phyloP scores from a whole-genome alignment of 2,113 vertebrate genomes.

The Agapornis roseicollis region DNA sequence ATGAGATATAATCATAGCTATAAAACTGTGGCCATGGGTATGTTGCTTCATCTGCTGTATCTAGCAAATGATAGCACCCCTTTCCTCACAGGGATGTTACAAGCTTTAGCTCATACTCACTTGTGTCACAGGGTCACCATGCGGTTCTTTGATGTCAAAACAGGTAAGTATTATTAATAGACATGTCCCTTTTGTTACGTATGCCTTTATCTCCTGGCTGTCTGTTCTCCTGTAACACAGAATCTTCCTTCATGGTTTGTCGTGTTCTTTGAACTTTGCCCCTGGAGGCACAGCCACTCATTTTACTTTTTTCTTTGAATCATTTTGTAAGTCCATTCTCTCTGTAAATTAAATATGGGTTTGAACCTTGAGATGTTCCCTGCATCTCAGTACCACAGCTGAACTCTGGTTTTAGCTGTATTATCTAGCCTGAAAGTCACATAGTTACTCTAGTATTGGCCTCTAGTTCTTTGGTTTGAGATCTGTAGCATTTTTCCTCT shows the following conservation, averaged over 20 bases:
- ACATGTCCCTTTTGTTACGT: background rate
- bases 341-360: background rate
- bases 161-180: background rate
- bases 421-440: background rate
- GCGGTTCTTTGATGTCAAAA: background rate
- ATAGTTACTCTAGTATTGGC: background rate
- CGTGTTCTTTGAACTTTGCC: background rate
- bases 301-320: background rate
- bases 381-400: background rate
- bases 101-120: background rate
- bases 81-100: background rate
- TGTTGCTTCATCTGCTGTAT: background rate
- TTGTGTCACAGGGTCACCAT: background rate
- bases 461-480: background rate
- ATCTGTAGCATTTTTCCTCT: background rate
- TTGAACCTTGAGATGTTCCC: background rate
- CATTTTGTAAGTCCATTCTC: background rate
- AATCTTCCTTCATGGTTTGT: background rate
- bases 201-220: background rate
- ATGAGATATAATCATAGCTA: background rate
- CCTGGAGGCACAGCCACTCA: background rate
- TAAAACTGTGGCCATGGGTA: background rate
- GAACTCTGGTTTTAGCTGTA: background rate
- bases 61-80: background rate
- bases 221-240: background rate